Conservation (phyloP, 2,797 vertebrate genomes). For the Poecilia wingei region DNA sequence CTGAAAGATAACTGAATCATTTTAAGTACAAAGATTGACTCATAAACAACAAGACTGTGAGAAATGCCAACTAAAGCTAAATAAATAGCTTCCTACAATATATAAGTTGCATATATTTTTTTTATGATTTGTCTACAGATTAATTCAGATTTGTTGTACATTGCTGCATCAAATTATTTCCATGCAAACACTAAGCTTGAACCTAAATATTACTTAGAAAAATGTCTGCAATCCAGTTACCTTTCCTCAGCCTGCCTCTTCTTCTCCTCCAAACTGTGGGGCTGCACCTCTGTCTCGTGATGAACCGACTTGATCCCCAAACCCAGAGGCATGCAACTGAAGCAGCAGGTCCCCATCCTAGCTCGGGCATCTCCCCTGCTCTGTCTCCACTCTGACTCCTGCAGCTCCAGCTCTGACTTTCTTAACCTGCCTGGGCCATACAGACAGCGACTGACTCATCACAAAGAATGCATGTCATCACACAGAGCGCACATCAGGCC, state of each 20-base stretch:
- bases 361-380: conserved; percentile 56
- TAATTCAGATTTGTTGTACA: conserved; percentile 4
- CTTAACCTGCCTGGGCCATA: conserved; percentile 49
- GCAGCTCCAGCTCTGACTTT: conserved; percentile 60
- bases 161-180: conserved; percentile 2
- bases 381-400: conserved; percentile 50
- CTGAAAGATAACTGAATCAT: conserved; percentile 25
- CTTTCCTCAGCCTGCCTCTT: conserved; percentile 65
- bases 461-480: conserved; percentile 52
- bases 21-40: conserved; percentile 39
- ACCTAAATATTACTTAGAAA: conserved; percentile 4
- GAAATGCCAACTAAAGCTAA: conserved; percentile 10
- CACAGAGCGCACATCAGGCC: conserved; percentile 57
- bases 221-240: conserved; percentile 58
- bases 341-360: conserved; percentile 74
- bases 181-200: conserved; percentile 5
- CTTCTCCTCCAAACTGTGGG: conserved; percentile 58
- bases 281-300: conserved; percentile 46
- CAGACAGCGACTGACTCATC: conserved; percentile 62
- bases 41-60: conserved; percentile 17
- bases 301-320: conserved; percentile 42
- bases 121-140: conserved; percentile 5
- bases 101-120: neutral
- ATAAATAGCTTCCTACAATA: neutral
- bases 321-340: conserved; percentile 64